Evolutionary conservation across 2,888 invertebrate genomes (phyloP), one percentile per base, ranked within the genome.

Genomic region (Tridacna gigas): DNA sequence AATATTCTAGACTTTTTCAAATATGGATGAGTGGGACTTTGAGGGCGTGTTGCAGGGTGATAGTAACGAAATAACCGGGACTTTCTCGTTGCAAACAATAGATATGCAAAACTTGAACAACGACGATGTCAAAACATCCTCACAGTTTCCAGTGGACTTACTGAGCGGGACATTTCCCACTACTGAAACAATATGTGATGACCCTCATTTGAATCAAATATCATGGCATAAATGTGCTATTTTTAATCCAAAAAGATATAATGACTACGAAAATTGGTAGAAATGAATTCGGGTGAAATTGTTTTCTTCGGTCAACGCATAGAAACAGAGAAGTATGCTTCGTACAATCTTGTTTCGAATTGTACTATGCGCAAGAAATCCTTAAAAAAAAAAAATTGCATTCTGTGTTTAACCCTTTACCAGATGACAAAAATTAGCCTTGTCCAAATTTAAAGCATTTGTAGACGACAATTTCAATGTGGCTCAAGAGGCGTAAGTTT

Each of bases 301-400:
- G 47, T 80, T 37, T 63, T 84, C 56, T 77, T 80, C n/a, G 74
- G 80, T 20, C 47, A 71, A 28, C 48, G 63, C 45, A 71, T 84
- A 28, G 79, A 84, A 81, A 77, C 51, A 51, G 37, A 81, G 28
- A 26, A 81, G 22, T 81, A 73, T 67, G 25, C 56, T 5, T 45
- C 69, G 2, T 84, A 81, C 76, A 74, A 79, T 20, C 71, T 81
- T 28, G 56, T 60, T 84, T 81, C 28, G 79, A 84, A 48, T 84
- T 81, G 73, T 76, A 78, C 56, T 84, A 84, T 25, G 81, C 81
- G 26, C 60, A 76, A 61, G 81, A 84, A 71, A 79, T 81, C 47
- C 25, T 18, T 18, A 5, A 26, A 0, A 76, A 74, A 48, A 77
- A 71, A 28, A 20, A 81, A 73, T 37, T 82, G 84, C 74, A 5